Percentiles rank a stretch among this genome's conserved stretches.
phyloP scores from a whole-genome alignment of 30 jellyfish, hydroid and myxozoan genomes.

The Aurelia aurita complex sp. Pacific region DNA sequence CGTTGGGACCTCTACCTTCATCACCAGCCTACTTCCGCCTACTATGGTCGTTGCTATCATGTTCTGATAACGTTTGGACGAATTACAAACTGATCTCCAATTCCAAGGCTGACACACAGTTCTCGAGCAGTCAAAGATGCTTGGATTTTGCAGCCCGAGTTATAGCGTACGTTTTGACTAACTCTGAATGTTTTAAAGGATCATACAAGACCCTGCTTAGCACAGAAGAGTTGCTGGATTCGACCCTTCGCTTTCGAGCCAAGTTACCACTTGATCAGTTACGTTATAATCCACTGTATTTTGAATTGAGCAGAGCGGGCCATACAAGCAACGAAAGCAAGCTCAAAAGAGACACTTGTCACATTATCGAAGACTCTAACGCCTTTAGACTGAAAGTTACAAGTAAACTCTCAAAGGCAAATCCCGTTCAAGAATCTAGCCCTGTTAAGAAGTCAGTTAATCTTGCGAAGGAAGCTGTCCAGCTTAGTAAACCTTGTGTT shows the following conservation, averaged over 20 bases:
- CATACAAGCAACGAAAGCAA: too few species aligned
- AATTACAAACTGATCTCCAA: background rate
- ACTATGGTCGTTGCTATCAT: conserved; percentile 69
- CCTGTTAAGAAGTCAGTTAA: too few species aligned
- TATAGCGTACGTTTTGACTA: conserved; percentile 29
- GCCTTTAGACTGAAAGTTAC: too few species aligned
- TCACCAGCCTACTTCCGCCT: conserved; percentile 80
- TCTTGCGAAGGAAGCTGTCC: too few species aligned
- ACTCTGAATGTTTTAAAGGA: conserved; percentile 26
- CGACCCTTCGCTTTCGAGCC: conserved; percentile 49
- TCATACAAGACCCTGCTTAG: conserved; percentile 78
- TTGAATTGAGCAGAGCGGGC: conserved; percentile 3
- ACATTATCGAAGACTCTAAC: too few species aligned
- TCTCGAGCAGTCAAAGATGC: conserved; percentile 20
- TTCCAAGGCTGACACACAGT: background rate
- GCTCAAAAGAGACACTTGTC: too few species aligned
- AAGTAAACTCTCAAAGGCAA: too few species aligned
- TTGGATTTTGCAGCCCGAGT: conserved; percentile 60
- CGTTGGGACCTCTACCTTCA: conserved; percentile 56
- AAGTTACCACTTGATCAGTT: conserved; percentile 19
- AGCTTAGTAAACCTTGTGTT: too few species aligned
- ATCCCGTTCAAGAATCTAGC: too few species aligned
- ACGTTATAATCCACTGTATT: conserved; percentile 45
- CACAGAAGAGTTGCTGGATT: conserved; percentile 66
- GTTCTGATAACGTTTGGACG: conserved; percentile 64